Conservation (phyloP, 1,140 invertebrate genomes). For the Zaprionus camerounensis region DNA sequence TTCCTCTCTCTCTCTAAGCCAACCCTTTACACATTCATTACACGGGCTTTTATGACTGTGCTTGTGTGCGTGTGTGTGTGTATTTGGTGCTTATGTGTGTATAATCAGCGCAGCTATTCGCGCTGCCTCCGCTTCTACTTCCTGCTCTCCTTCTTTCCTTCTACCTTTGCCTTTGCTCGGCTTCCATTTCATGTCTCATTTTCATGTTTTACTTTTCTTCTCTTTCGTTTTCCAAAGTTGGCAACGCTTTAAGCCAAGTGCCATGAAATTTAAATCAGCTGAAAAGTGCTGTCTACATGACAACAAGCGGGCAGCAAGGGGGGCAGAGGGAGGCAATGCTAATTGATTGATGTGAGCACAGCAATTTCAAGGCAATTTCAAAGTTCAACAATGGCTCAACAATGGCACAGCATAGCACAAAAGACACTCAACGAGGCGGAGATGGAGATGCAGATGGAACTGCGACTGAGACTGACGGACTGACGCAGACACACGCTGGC, state of each 20-base stretch:
- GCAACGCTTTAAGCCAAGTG: slow-evolving; percentile 42
- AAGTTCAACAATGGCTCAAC: slow-evolving; percentile 72
- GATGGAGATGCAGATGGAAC: too few relatives aligned
- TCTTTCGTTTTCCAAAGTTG: slow-evolving; percentile 21
- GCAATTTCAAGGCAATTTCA: slow-evolving; percentile 79
- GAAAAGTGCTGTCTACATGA: slow-evolving; percentile 49
- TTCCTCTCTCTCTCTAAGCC: slow-evolving; percentile 26
- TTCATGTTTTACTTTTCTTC: slow-evolving; percentile 16
- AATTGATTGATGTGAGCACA: slow-evolving; percentile 80
- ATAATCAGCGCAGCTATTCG: slow-evolving; percentile 72
- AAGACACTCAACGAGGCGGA: not conserved
- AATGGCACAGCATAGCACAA: slow-evolving; percentile 17
- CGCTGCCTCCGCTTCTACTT: slow-evolving; percentile 32
- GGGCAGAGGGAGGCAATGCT: slow-evolving; percentile 30
- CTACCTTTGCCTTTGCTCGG: slow-evolving; percentile 13
- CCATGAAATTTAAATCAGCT: slow-evolving; percentile 51
- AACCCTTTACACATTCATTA: slow-evolving; percentile 81
- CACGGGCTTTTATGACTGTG: slow-evolving; percentile 61
- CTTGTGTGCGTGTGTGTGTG: slow-evolving; percentile 7
- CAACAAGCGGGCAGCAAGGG: slow-evolving; percentile 23
- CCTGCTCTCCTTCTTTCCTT: slow-evolving; percentile 25
- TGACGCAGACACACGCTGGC: slow-evolving; percentile 38
- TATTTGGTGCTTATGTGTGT: slow-evolving; percentile 72
- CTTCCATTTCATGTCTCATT: slow-evolving; percentile 45
- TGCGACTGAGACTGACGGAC: slow-evolving; percentile 12